Evolutionary conservation across 2,888 invertebrate genomes (phyloP).

Genomic region (Monochamus alternatus): DNA sequence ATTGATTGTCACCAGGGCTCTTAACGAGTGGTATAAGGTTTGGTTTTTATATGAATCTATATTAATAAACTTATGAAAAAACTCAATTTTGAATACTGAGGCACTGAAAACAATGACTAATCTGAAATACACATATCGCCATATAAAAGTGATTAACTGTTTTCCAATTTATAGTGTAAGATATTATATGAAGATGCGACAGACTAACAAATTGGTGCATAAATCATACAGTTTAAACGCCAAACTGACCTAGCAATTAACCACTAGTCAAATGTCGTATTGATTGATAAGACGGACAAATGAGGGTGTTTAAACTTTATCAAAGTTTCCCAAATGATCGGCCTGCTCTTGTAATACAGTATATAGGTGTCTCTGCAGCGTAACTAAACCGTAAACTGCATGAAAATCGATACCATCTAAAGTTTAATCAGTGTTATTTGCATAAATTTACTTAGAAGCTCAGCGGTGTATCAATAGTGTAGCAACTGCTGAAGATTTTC

Average conservation of each 20-base stretch:
- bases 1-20: too few species aligned
- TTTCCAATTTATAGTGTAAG: too few species aligned
- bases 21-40: too few species aligned
- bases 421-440: neutral
- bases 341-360: neutral
- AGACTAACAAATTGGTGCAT: neutral
- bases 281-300: conserved; percentile 4
- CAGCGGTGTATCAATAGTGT: too few species aligned
- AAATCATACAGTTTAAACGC: neutral
- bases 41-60: too few species aligned
- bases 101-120: too few species aligned
- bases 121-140: too few species aligned
- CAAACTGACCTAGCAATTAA: neutral
- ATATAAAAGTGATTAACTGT: too few species aligned
- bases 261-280: neutral
- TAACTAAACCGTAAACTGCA: neutral
- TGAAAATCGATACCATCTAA: neutral
- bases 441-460: too few species aligned
- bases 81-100: too few species aligned
- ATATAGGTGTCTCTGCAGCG: neutral
- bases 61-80: too few species aligned
- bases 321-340: neutral
- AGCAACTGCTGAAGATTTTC: too few species aligned
- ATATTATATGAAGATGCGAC: neutral
- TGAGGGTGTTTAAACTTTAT: conserved; percentile 1